Percentiles rank a stretch among this genome's conserved stretches.
phyloP scores from a whole-genome alignment of 1,140 invertebrate species.

The Neodiprion pinetum region DNA sequence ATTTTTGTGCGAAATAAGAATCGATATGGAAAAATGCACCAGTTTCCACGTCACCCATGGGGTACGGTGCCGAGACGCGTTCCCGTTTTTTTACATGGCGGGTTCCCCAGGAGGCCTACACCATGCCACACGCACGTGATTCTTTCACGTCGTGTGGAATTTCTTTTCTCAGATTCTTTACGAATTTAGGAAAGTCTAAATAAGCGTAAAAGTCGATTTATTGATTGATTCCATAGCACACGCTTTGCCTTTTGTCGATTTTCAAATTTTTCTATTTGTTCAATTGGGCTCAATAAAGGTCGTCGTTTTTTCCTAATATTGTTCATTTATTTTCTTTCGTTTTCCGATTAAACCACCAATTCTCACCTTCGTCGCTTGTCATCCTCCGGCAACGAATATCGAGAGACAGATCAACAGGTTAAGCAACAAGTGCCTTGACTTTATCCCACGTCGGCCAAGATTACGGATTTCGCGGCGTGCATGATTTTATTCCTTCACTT shows the following conservation, averaged over 20 bases:
- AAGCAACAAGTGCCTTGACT: not conserved
- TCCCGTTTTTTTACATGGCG: conserved; percentile 65
- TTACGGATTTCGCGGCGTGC: too few species aligned
- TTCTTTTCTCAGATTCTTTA: not conserved
- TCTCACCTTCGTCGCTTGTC: not conserved
- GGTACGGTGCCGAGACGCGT: conserved; percentile 61
- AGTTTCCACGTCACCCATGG: conserved; percentile 62
- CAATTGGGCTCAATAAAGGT: conserved; percentile 1
- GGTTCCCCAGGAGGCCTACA: conserved; percentile 64
- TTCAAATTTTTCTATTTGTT: not conserved
- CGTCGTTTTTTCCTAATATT: not conserved
- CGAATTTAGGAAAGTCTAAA: too few species aligned
- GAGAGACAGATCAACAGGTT: not conserved
- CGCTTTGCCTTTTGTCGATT: too few species aligned
- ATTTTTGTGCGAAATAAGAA: too few species aligned
- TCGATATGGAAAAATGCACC: conserved; percentile 36
- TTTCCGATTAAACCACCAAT: not conserved
- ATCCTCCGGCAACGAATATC: not conserved
- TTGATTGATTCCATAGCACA: not conserved
- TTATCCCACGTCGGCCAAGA: not conserved
- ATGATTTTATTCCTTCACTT: too few species aligned
- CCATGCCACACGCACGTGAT: conserved; percentile 53
- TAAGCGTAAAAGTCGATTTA: not conserved
- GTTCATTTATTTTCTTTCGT: not conserved
- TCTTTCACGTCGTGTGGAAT: not conserved